Percentiles rank a stretch among this genome's conserved stretches.
Evolutionary conservation across 2,888 invertebrate genomes (phyloP).

Genomic region (Orthonevra nobilis): DNA sequence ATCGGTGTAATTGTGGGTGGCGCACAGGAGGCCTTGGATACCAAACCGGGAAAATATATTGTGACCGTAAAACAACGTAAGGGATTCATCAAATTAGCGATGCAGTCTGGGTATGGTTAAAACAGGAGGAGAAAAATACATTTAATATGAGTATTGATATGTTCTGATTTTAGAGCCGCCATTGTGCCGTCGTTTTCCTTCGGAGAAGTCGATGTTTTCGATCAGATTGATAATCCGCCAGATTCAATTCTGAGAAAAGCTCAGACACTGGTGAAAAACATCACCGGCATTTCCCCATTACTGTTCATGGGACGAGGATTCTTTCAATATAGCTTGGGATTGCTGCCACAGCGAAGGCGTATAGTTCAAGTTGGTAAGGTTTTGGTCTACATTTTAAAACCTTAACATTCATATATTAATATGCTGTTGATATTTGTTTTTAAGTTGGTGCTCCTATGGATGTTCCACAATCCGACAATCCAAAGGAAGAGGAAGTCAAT

Average conservation of each 20-base stretch:
- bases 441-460: constrained; percentile 93
- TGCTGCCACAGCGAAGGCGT: constrained; percentile 89
- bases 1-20: constrained; percentile 92
- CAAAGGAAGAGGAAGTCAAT: constrained; percentile 88
- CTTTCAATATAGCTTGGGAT: constrained; percentile 94
- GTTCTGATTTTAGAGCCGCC: too few relatives aligned
- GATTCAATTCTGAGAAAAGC: constrained; percentile 84
- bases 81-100: constrained; percentile 88
- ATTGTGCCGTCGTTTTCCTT: constrained; percentile 95
- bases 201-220: constrained; percentile 93
- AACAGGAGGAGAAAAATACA: constrained; percentile 46
- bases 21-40: constrained; percentile 92
- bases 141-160: too few relatives aligned
- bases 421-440: constrained; percentile 77
- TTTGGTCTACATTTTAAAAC: not conserved
- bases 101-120: constrained; percentile 84
- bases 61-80: constrained; percentile 89
- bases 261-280: constrained; percentile 85
- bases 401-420: not conserved
- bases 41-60: constrained; percentile 88
- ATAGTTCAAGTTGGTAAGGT: constrained; percentile 92
- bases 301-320: constrained; percentile 91
- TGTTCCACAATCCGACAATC: constrained; percentile 86
- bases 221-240: constrained; percentile 87
- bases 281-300: constrained; percentile 88